These are phyloP conservation scores for Philereme vetulata DNA, from an alignment of 2,888 invertebrate species.

Conservation along the genomic window DNA sequence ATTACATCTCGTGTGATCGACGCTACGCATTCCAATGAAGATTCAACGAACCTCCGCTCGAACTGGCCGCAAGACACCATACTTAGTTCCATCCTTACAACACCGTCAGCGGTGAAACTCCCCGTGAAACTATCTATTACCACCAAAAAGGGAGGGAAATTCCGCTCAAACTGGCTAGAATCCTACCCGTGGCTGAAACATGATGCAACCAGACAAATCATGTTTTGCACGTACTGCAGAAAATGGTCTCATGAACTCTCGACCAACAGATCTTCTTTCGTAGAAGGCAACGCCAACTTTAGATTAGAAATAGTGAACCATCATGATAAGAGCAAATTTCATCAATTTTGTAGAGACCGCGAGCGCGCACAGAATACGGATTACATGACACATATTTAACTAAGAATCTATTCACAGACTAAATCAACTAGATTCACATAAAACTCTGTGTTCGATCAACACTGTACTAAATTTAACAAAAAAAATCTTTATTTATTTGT, in stretches of 20 bases:
- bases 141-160: constrained; percentile 85
- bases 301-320: constrained; percentile 91
- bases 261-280: constrained; percentile 90
- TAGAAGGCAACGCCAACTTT: constrained; percentile 90
- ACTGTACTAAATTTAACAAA: too few relatives aligned
- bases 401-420: too few relatives aligned
- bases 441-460: too few relatives aligned
- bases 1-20: constrained; percentile 39
- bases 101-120: constrained; percentile 64
- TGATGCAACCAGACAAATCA: constrained; percentile 86
- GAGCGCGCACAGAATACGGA: constrained; percentile 53
- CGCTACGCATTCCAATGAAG: constrained; percentile 45
- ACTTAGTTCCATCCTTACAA: constrained; percentile 51
- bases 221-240: constrained; percentile 89
- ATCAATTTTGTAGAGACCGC: constrained; percentile 85
- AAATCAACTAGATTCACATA: too few relatives aligned
- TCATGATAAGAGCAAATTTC: constrained; percentile 91
- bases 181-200: constrained; percentile 89
- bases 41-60: constrained; percentile 50
- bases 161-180: constrained; percentile 87
- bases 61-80: constrained; percentile 46
- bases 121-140: constrained; percentile 43
- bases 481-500: too few relatives aligned
- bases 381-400: constrained; percentile 7
- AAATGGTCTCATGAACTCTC: constrained; percentile 87